Evolutionary conservation across 2,888 invertebrate genomes (phyloP), one percentile per base, ranked within the genome.

Genomic region (Sicus ferrugineus): DNA sequence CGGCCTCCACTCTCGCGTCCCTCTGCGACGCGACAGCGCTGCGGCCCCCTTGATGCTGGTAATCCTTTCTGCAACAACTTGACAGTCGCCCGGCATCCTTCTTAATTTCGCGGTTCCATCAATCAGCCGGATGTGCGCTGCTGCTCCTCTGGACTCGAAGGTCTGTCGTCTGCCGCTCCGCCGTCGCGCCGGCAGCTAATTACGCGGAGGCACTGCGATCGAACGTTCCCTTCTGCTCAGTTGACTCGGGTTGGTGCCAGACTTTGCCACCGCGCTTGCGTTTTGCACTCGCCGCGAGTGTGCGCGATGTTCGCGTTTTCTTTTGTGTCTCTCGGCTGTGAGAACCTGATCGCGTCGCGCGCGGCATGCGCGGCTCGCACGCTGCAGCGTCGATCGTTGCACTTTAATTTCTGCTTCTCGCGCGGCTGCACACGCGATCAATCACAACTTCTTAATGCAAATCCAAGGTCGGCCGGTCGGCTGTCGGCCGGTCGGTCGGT

Each of bases 101-200:
- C 82, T 82, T 83, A 81, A 81, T 79, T 82, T 82, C 80, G 81
- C 83, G 82, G 79, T 82, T 82, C 82, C 82, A 83, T 82, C 82
- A 82, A 82, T 82, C 82, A 82, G 75, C 73, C 78, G 79, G 75
- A 78, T 79, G 76, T 75, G n/a, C 31, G 11, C 48, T 21, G 52
- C 21, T 16, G 31, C 31, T 50, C 38, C 23, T 38, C 52, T 50
- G 31, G 30, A 28, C 58, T 58, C 42, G 63, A 48, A 46, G 28
- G 31, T 48, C 19, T 6, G 21, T 14, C 46, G 31, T 2, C 14
- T 19, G 48, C 21, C 34, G 14, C 59, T 26, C 59, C n/a, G 34
- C 21, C 56, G 71, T 70, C 70, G 68, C 69, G 23, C 21, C 54
- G 23, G 4, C 16, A 23, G 31, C 58, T 67, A 67, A 67, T 67